Conservation (phyloP, 2,113 vertebrate genomes). For the Pseudopodoces humilis region DNA sequence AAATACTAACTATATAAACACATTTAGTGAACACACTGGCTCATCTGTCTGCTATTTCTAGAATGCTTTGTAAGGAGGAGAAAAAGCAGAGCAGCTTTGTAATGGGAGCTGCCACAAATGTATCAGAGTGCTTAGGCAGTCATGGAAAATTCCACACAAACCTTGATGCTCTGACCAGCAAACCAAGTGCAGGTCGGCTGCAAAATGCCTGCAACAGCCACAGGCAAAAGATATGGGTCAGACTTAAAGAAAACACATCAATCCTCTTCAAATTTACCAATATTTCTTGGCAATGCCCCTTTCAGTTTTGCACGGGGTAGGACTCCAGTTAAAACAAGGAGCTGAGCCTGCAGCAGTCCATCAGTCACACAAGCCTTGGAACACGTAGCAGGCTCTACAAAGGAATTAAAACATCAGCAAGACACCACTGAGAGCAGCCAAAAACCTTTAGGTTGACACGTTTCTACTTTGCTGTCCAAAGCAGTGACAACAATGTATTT, state of each 20-base stretch:
- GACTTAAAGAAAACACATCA: not conserved
- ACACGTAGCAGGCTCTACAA: not conserved
- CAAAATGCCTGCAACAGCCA: not conserved
- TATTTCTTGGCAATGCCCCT: not conserved
- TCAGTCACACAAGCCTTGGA: not conserved
- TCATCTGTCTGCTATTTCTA: constrained; percentile 71
- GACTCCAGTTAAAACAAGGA: not conserved
- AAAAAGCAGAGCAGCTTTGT: constrained; percentile 62
- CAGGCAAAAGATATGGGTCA: not conserved
- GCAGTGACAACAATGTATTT: not conserved
- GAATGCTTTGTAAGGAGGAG: constrained; percentile 70
- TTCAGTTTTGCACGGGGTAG: not conserved
- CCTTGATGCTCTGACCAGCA: constrained; percentile 60
- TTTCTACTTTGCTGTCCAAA: not conserved
- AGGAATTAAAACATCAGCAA: constrained; percentile 11
- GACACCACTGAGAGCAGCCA: not conserved
- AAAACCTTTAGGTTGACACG: not conserved
- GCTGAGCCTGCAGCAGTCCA: not conserved
- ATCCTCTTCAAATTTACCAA: not conserved
- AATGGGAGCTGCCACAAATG: constrained; percentile 58
- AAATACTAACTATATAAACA: constrained; percentile 58
- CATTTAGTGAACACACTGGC: constrained; percentile 41
- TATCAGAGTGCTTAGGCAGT: constrained; percentile 66
- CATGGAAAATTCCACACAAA: constrained; percentile 81
- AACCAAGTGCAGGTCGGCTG: constrained; percentile 32